Conservation (phyloP, 2,797 vertebrate species). For the Myripristis murdjan region DNA sequence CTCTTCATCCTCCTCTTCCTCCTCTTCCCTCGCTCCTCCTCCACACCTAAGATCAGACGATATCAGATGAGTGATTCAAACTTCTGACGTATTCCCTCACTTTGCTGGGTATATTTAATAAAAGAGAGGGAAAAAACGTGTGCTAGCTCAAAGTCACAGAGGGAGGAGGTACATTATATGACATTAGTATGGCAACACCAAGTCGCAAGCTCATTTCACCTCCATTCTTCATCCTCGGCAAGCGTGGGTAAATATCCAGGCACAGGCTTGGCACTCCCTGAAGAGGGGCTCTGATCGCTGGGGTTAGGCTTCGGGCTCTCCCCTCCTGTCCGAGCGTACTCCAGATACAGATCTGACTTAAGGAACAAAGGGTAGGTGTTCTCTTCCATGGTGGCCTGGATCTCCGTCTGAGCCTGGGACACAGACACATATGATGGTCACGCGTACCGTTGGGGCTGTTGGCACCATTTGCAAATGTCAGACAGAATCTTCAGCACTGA, state of each 20-base stretch:
- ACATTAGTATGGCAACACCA: not conserved
- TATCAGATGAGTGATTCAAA: not conserved
- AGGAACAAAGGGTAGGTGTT: conserved; percentile 97
- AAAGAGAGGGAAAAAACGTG: too few relatives aligned
- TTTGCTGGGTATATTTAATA: not conserved
- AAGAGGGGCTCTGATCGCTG: conserved; percentile 89
- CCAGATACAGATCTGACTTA: conserved; percentile 96
- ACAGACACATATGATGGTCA: conserved; percentile 26
- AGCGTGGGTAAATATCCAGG: conserved; percentile 93
- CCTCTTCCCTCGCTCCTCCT: conserved; percentile 69
- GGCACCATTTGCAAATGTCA: too few relatives aligned
- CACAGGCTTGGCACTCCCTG: conserved; percentile 74
- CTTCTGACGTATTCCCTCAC: not conserved
- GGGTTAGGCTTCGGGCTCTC: conserved; percentile 92
- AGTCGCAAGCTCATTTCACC: conserved; percentile 67
- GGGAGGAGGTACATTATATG: not conserved
- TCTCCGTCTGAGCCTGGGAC: conserved; percentile 93
- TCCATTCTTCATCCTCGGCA: conserved; percentile 95
- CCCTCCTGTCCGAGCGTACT: conserved; percentile 91
- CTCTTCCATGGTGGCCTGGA: conserved; percentile 95
- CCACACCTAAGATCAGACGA: conserved; percentile 64
- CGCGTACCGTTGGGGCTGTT: not conserved
- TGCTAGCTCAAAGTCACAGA: not conserved
- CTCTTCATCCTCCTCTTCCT: conserved; percentile 83
- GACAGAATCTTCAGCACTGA: too few relatives aligned